Conservation (phyloP, 2,797 vertebrate species). For the Sebastes cheni region DNA sequence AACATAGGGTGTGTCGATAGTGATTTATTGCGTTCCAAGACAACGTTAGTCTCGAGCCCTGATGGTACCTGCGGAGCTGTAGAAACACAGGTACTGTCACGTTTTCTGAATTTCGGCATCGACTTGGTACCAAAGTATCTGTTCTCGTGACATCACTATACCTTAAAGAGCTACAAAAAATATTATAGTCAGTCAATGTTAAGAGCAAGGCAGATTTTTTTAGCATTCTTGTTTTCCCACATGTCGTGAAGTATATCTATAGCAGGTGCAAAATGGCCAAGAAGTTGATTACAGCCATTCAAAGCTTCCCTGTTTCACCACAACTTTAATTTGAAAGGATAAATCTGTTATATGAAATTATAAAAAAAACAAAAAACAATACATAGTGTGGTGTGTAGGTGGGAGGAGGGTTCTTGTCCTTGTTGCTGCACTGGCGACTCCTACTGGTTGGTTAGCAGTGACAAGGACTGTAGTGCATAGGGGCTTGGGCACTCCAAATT, state of each 20-base stretch:
- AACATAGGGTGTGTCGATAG: too few species aligned
- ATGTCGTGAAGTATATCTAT: neutral
- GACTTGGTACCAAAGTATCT: too few species aligned
- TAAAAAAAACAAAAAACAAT: neutral
- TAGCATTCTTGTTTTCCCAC: neutral
- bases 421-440: neutral
- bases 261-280: neutral
- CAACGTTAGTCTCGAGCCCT: too few species aligned
- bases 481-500: neutral
- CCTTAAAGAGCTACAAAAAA: neutral
- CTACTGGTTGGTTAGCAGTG: neutral
- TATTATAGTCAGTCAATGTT: neutral
- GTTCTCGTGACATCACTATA: neutral
- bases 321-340: neutral
- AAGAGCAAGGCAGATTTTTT: neutral
- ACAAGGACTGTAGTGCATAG: neutral
- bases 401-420: neutral
- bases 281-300: neutral
- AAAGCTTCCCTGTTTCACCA: neutral
- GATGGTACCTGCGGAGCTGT: too few species aligned
- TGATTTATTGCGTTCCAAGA: too few species aligned
- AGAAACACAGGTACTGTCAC: too few species aligned
- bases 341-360: neutral
- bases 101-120: too few species aligned
- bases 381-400: neutral